Base-by-base conservation (phyloP, 2,113 vertebrate species). In the Melanotaenia duboulayi region DNA sequence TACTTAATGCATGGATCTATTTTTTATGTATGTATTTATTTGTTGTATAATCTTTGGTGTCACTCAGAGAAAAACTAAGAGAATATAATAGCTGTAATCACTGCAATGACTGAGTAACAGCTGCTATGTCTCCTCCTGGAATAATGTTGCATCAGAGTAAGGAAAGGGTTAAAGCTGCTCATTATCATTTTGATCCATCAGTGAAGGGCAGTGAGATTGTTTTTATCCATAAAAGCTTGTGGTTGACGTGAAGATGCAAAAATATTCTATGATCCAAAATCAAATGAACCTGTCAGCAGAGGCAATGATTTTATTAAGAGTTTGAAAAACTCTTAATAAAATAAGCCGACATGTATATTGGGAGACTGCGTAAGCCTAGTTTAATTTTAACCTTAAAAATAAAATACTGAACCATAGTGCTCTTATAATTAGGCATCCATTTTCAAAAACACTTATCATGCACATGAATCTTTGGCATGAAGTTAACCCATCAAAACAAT, bases 71-170 rank as follows among this genome's bases (percentile, higher is more conserved):
- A 71, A 76, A 57, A n/a, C 20, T 49, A 8, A 52, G 3, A 19
- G 48, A 74, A 50, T 56, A 20, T 65, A 49, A 87, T 69, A 65
- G 76, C 2, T 72, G 37, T 58, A 51, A 81, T 75, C 64, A 65
- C 2, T 64, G 37, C 72, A 42, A 85, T 83, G 13, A 83, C 6
- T 69, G 44, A 60, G 13, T 37, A 44, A 76, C 56, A 40, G 14
- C 40, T 24, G 25, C 32, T n/a, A 17, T 13, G 10, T 8, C 3
- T 44, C 4, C 35, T 62, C 4, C 39, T 62, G 63, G 55, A 60
- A 58, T 25, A 61, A 55, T n/a, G 46, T 9, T 69, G 23, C 37
- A 61, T 11, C 51, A 54, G 20, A 28, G 13, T 2, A 39, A 60
- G 46, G 35, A 72, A 16, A 25, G 73, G 65, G 67, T 56, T 67